phyloP scores from a whole-genome alignment of 2,888 invertebrate species.

The Acanthopleura granulata region DNA sequence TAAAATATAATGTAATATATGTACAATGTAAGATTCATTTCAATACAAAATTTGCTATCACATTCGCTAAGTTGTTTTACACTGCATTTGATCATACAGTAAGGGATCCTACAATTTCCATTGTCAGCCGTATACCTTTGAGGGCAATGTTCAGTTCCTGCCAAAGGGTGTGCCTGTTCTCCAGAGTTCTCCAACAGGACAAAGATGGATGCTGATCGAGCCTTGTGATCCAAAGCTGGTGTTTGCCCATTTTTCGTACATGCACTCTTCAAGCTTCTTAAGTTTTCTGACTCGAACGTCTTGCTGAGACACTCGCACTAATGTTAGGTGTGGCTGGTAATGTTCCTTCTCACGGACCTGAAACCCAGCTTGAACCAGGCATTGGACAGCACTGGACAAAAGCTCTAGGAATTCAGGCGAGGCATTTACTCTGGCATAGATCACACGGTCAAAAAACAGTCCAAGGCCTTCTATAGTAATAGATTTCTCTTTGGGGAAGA shows the following conservation, averaged over 20 bases:
- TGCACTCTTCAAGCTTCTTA: background rate
- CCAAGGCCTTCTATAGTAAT: background rate
- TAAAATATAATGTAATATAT: too few relatives aligned
- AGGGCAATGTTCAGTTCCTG: too few relatives aligned
- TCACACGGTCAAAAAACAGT: conserved; percentile 53
- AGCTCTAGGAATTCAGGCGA: conserved; percentile 44
- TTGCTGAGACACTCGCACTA: conserved; percentile 57
- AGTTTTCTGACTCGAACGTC: conserved; percentile 28
- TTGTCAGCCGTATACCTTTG: too few relatives aligned
- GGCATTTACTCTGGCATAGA: conserved; percentile 54
- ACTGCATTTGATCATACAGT: too few relatives aligned
- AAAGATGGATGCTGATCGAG: background rate
- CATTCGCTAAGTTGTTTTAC: too few relatives aligned
- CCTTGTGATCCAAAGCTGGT: background rate
- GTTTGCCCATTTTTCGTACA: background rate
- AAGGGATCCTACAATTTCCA: too few relatives aligned
- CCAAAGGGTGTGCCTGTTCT: background rate
- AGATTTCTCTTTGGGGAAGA: background rate
- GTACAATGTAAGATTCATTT: too few relatives aligned
- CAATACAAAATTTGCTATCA: too few relatives aligned
- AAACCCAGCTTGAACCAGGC: conserved; percentile 40
- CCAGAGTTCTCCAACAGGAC: background rate
- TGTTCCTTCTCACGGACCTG: conserved; percentile 55
- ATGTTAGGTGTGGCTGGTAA: conserved; percentile 65
- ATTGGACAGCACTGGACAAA: conserved; percentile 38